Percentiles rank a stretch among this genome's conserved stretches.
phyloP scores from a whole-genome alignment of 2,113 vertebrate species.

The Miniopterus natalensis region DNA sequence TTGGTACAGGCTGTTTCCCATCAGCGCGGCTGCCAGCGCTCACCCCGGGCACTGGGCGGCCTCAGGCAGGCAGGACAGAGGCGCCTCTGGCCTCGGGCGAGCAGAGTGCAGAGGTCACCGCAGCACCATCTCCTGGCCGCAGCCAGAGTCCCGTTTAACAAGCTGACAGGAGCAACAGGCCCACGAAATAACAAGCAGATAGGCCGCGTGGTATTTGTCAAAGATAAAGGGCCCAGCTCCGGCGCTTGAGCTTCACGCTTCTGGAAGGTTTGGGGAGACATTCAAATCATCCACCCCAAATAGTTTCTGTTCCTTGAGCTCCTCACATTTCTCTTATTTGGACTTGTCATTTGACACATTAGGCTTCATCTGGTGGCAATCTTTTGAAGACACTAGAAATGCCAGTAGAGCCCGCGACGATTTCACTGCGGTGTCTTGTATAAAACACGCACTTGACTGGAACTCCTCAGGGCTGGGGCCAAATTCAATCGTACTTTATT shows the following conservation, averaged over 20 bases:
- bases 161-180: conserved; percentile 77
- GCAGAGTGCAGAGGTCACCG: conserved; percentile 65
- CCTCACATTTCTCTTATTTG: conserved; percentile 56
- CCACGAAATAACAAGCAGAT: conserved; percentile 78
- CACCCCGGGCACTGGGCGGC: conserved; percentile 14
- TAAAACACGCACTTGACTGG: not conserved
- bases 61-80: not conserved
- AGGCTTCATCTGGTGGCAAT: not conserved
- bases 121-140: conserved; percentile 64
- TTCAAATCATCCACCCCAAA: conserved; percentile 68
- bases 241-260: conserved; percentile 70
- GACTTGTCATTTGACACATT: conserved; percentile 47
- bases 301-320: conserved; percentile 65
- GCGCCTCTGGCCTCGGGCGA: not conserved
- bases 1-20: conserved; percentile 58
- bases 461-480: not conserved
- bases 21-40: conserved; percentile 43
- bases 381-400: conserved; percentile 60
- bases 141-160: conserved; percentile 74
- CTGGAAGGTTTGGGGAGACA: conserved; percentile 60
- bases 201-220: conserved; percentile 75
- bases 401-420: not conserved
- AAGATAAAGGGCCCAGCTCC: conserved; percentile 76
- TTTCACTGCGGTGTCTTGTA: conserved; percentile 1
- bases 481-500: conserved; percentile 25